A percentile compares a stretch with the other conserved stretches of the same genome.
These are phyloP conservation scores for Drosophila conformis DNA, from an alignment of 2,888 invertebrate genomes.

Conservation along the genomic window DNA sequence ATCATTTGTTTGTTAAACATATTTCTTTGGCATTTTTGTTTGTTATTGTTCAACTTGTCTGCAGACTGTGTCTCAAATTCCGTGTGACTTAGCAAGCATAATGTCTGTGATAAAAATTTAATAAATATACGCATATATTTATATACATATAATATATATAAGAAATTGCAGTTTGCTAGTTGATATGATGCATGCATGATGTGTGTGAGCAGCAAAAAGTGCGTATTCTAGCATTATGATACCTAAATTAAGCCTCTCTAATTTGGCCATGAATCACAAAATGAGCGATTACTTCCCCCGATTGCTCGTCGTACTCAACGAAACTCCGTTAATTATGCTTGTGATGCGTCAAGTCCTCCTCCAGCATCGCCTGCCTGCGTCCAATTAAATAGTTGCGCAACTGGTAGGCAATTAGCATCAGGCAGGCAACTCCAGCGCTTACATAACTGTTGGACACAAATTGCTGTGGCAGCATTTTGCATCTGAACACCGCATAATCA, in stretches of 20 bases:
- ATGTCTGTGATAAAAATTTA: constrained; percentile 75
- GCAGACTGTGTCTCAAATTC: constrained; percentile 73
- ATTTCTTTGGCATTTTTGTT: constrained; percentile 68
- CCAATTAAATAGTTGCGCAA: constrained; percentile 32
- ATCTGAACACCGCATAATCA: constrained; percentile 90
- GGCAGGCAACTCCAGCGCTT: constrained; percentile 41
- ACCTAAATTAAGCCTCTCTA: constrained; percentile 57
- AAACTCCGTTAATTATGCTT: constrained; percentile 49
- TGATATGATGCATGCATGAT: constrained; percentile 50
- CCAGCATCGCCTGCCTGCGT: constrained; percentile 1
- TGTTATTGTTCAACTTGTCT: constrained; percentile 49
- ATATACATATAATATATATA: constrained; percentile 18
- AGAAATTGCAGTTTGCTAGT: constrained; percentile 14
- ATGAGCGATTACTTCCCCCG: constrained; percentile 6
- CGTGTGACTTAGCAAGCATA: constrained; percentile 75
- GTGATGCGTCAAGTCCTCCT: constrained; percentile 9
- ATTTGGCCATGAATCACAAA: constrained; percentile 68
- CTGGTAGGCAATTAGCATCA: constrained; percentile 43
- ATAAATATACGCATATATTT: constrained; percentile 55
- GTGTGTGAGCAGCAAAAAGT: constrained; percentile 24
- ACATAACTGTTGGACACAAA: constrained; percentile 71
- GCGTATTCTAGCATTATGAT: constrained; percentile 31
- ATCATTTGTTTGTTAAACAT: constrained; percentile 34
- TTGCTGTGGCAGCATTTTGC: constrained; percentile 89
- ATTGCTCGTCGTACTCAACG: constrained; percentile 9